Base-by-base conservation (phyloP, 2,113 vertebrate genomes). In the Sinocyclocheilus anshuiensis region DNA sequence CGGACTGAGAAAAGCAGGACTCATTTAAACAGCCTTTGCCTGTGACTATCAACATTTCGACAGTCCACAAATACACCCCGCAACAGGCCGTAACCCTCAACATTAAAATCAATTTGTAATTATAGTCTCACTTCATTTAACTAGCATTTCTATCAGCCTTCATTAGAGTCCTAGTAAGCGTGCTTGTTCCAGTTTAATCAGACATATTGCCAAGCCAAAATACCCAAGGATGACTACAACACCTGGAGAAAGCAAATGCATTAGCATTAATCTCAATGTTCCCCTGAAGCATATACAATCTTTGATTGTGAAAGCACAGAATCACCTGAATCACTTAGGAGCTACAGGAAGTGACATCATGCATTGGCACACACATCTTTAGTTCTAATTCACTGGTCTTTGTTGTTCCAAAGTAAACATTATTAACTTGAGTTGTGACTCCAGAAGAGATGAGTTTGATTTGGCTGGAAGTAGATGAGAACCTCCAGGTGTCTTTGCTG, bases 81-180 rank as follows among this genome's bases (percentile, higher is more conserved):
- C 57, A 84, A 78, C 69, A 79, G 9, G 71, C 63, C 26, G 61
- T 81, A 61, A 83, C 78, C 83, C 78, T 22, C 67, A 81, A 86
- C 81, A 89, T 87, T 85, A 83, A 83, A 88, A 87, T 90, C 87
- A 81, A 88, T 88, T 89, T 87, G 81, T 84, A 90, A 87, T 90
- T 89, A 89, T 83, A 80, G 67, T 65, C 74, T 89, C 24, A 63
- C 59, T 77, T 81, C 63, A 84, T 75, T 84, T 88, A 91, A 90
- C 65, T 85, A 85, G 69, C 78, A 61, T 83, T 67, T 88, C 84
- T 80, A 86, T 89, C 83, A 90, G 84, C 55, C 84, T 86, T 84
- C 67, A 91, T 90, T 91, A 87, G 77, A 9, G 42, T 9, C n/a
- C 61, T 48, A 85, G 84, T 82, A 86, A 82, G 81, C 29, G 20